Evolutionary conservation across 2,888 invertebrate species (phyloP).

Genomic region (Adelognathus sp.): DNA sequence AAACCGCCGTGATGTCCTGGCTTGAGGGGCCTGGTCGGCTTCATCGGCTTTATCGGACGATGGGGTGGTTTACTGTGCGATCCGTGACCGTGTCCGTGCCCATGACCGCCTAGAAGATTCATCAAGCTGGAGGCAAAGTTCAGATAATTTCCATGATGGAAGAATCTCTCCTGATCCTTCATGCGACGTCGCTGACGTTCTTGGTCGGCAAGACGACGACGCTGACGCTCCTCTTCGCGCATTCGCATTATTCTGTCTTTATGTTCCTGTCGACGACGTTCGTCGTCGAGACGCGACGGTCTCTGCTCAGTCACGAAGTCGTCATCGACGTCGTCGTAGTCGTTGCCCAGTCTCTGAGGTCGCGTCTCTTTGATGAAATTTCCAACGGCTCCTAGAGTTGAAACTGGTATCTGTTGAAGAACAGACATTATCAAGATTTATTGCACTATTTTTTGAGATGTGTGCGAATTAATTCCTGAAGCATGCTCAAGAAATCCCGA

Average conservation of each 20-base stretch:
- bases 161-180: conserved; percentile 57
- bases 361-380: conserved; percentile 70
- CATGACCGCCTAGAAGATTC: conserved; percentile 45
- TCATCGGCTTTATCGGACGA: conserved; percentile 45
- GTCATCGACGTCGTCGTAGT: neutral
- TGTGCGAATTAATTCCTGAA: too few species aligned
- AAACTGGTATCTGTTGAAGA: conserved; percentile 71
- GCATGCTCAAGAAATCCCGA: too few species aligned
- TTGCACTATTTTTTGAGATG: too few species aligned
- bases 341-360: conserved; percentile 53
- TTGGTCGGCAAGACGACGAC: conserved; percentile 8
- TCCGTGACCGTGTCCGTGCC: conserved; percentile 38
- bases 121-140: conserved; percentile 28
- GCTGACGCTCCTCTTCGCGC: conserved; percentile 38
- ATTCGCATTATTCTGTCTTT: conserved; percentile 55
- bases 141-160: conserved; percentile 29
- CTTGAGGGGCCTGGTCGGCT: neutral
- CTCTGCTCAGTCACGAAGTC: conserved; percentile 29
- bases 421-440: neutral
- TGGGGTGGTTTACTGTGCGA: conserved; percentile 39
- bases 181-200: conserved; percentile 43
- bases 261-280: conserved; percentile 61
- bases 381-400: conserved; percentile 74
- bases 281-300: conserved; percentile 52
- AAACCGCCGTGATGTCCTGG: conserved; percentile 47